Base-by-base conservation (phyloP, 2,888 invertebrate genomes). In the Chironomus riparius region DNA sequence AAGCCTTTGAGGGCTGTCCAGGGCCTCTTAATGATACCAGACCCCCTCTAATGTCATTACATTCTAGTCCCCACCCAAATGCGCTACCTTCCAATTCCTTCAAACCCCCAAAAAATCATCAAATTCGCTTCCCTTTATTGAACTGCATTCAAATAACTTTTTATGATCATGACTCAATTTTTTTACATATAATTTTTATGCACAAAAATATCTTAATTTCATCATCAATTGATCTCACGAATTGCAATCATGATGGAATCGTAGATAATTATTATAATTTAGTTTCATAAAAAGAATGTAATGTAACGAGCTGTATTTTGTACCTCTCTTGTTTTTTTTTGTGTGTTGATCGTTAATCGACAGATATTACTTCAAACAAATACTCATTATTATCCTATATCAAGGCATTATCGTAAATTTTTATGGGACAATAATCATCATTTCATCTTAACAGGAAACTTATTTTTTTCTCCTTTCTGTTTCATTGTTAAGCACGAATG, bases 201-300 rank as follows among this genome's bases (percentile, higher is more conserved):
- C 56, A 15, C 56, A n/a, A 15, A 15, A 38, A 38, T 56, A 18
- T 56, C 18, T n/a, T 56, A n/a, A n/a, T 56, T 18, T 56, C 3
- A 18, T 13, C 15, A 56, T 56, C 15, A 15, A 15, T 18, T 24
- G n/a, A 72, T 21, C 47, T 70, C 22, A 24, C 28, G 15, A 24
- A 28, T 61, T 61, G 61, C 12, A 38, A 21, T 47, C 15, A 15
- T 13, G 28, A 24, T 10, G 50, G 18, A 71, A 71, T 71, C 71
- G 56, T n/a, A 48, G 22, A 56, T 71, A 72, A 72, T 72, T 72
- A 72, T 72, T 50, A 61, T 72, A 72, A 72, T 72, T 72, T 72
- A 18, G 22, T 7, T 61, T 72, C 62, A 72, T 72, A 72, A 61
- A 72, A 72, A 72, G 12, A 28, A 38, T 21, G 50, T 24, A n/a